Evolutionary conservation across 2,797 vertebrate genomes (phyloP).

Genomic region (Neosilurus hyrtlii): DNA sequence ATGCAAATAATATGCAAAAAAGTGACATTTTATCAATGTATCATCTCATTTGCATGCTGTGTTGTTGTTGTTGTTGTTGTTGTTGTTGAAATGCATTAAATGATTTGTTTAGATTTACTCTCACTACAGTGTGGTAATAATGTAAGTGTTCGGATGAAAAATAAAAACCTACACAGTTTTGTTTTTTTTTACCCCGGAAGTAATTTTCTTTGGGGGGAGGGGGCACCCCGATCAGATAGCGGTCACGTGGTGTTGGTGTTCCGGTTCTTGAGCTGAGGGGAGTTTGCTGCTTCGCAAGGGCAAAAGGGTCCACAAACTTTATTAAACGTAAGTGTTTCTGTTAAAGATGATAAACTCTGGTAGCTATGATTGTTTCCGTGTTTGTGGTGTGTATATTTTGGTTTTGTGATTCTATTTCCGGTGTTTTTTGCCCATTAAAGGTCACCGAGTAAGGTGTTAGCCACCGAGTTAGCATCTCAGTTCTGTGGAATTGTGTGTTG

Average conservation of each 20-base stretch:
- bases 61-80: background rate
- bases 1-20: constrained; percentile 4
- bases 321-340: constrained; percentile 34
- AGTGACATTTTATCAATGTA: no score
- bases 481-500: background rate
- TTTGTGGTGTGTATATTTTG: no score
- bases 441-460: constrained; percentile 6
- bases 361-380: background rate
- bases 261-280: background rate
- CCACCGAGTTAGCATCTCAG: constrained; percentile 2
- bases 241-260: constrained; percentile 7
- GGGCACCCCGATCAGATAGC: no score
- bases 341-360: background rate
- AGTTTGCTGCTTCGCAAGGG: constrained; percentile 7
- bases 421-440: background rate
- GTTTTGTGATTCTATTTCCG: background rate
- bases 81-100: background rate
- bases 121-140: background rate
- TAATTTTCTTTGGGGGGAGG: no score
- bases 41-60: background rate
- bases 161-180: background rate
- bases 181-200: background rate
- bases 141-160: no score
- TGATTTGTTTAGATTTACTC: no score
- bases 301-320: background rate